These are phyloP conservation scores for Psix sp. DNA, from an alignment of 1,140 invertebrate genomes.

Conservation along the genomic window DNA sequence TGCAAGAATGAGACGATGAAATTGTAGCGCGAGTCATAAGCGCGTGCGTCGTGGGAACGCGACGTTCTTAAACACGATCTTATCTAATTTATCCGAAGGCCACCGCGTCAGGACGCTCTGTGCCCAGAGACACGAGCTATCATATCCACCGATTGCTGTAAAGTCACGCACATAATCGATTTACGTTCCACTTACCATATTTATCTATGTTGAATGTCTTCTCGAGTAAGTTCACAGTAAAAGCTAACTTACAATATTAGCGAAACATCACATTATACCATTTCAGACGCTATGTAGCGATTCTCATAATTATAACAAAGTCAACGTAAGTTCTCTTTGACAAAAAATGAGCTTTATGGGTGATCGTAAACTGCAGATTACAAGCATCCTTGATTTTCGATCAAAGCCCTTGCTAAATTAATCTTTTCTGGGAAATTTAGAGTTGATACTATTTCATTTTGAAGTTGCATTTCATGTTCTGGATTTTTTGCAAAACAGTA, in stretches of 20 bases:
- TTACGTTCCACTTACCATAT: constrained; percentile 62
- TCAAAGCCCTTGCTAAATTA: too few relatives aligned
- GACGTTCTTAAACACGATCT: constrained; percentile 69
- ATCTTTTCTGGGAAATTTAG: too few relatives aligned
- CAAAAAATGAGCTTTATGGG: background rate
- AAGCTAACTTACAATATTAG: constrained; percentile 42
- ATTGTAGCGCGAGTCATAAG: constrained; percentile 55
- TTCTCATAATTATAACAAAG: constrained; percentile 34
- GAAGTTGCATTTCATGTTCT: too few relatives aligned
- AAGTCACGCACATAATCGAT: constrained; percentile 64
- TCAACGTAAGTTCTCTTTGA: constrained; percentile 11
- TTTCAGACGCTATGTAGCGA: constrained; percentile 12
- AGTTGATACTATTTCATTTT: too few relatives aligned
- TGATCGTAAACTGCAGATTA: constrained; percentile 18
- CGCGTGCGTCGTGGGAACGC: constrained; percentile 73
- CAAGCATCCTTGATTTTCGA: background rate
- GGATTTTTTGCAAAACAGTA: too few relatives aligned
- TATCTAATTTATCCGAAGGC: constrained; percentile 69
- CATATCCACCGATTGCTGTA: constrained; percentile 59
- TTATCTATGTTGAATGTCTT: constrained; percentile 45
- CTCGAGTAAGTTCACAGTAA: constrained; percentile 45
- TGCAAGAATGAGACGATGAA: constrained; percentile 46
- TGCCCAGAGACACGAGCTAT: constrained; percentile 59
- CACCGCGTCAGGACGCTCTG: constrained; percentile 53
- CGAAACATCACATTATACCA: constrained; percentile 21